phyloP scores from a whole-genome alignment of 2,113 vertebrate genomes.

The Anoplopoma fimbria region DNA sequence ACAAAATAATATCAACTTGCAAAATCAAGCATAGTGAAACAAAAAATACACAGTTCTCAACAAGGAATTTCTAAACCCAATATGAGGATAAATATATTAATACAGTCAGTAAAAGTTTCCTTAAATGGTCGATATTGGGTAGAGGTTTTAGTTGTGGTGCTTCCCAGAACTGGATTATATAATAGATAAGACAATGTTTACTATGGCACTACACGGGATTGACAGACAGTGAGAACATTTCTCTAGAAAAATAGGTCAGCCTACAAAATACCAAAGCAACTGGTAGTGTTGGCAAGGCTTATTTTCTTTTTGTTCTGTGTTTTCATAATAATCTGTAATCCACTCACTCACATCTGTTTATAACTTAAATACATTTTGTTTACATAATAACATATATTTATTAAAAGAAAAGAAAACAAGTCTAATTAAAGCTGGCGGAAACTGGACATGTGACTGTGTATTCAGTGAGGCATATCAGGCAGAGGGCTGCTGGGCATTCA shows the following conservation, averaged over 20 bases:
- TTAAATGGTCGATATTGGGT: too few relatives aligned
- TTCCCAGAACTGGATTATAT: constrained; percentile 47
- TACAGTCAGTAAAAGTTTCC: too few relatives aligned
- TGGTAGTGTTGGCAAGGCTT: not conserved
- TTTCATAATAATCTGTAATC: not conserved
- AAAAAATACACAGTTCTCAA: too few relatives aligned
- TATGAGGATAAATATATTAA: too few relatives aligned
- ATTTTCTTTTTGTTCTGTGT: constrained; percentile 4
- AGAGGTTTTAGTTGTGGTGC: not conserved
- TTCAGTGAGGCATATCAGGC: constrained; percentile 1
- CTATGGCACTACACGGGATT: constrained; percentile 9
- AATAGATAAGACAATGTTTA: constrained; percentile 54
- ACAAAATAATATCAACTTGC: too few relatives aligned
- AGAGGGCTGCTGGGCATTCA: constrained; percentile 29
- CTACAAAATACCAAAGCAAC: constrained; percentile 37
- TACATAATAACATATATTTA: not conserved
- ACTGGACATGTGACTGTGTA: constrained; percentile 4
- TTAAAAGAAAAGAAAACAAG: not conserved
- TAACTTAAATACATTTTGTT: not conserved
- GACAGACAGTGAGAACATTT: constrained; percentile 28
- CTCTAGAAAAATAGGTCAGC: constrained; percentile 40
- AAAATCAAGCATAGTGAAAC: too few relatives aligned
- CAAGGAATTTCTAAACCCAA: too few relatives aligned
- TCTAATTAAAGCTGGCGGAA: not conserved
- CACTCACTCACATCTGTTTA: constrained; percentile 20